phyloP scores from a whole-genome alignment of 1,140 invertebrate species.

The Liolophura sinensis region DNA sequence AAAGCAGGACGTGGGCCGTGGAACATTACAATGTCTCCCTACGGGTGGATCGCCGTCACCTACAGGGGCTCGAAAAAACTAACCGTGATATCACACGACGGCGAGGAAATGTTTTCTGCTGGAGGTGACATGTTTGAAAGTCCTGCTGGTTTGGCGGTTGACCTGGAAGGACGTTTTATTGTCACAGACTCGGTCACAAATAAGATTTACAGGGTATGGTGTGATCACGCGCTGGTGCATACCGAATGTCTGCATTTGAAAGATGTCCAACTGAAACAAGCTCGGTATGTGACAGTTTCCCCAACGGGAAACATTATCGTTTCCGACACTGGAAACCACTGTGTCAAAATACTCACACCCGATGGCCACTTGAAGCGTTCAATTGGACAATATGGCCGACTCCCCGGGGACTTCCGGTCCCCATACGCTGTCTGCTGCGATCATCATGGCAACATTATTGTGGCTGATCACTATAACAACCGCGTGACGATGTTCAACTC shows the following conservation, averaged over 20 bases:
- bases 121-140: no score
- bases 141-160: no score
- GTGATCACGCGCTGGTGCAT: no score
- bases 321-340: slow-evolving; percentile 44
- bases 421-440: slow-evolving; percentile 91
- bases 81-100: no score
- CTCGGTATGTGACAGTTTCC: no score
- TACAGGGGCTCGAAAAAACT: not conserved
- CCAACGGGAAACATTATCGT: slow-evolving; percentile 32
- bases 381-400: slow-evolving; percentile 74
- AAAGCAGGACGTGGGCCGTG: no score
- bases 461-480: slow-evolving; percentile 91
- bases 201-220: no score
- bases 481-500: slow-evolving; percentile 57
- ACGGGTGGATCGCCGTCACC: slow-evolving; percentile 4
- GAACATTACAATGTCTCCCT: slow-evolving; percentile 12
- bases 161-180: no score
- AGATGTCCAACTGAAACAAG: no score
- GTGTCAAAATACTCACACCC: slow-evolving; percentile 36
- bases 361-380: slow-evolving; percentile 53
- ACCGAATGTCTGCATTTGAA: no score
- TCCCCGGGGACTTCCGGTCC: slow-evolving; percentile 76
- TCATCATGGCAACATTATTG: slow-evolving; percentile 75
- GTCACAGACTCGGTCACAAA: no score
- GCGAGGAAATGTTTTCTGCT: no score